Conservation (phyloP, 2,113 vertebrate genomes). For the Aplodontia rufa region DNA sequence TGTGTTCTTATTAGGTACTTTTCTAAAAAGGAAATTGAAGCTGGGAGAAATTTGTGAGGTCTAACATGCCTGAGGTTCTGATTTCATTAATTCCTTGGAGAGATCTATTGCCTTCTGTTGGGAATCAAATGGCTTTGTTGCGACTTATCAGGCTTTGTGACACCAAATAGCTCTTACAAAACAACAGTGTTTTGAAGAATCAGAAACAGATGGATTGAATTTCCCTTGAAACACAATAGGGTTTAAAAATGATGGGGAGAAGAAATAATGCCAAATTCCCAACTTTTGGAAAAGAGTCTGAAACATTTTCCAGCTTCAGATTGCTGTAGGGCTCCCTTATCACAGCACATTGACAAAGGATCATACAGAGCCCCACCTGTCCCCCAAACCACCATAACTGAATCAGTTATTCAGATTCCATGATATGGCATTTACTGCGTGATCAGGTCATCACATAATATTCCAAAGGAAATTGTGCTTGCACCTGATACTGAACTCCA, state of each 20-base stretch:
- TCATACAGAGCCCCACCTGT: background rate
- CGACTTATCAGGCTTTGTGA: slow-evolving; percentile 63
- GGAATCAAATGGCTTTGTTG: slow-evolving; percentile 70
- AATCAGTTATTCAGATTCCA: background rate
- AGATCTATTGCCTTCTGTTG: slow-evolving; percentile 55
- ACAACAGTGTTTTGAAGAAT: slow-evolving; percentile 74
- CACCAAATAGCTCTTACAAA: slow-evolving; percentile 79
- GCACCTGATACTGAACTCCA: background rate
- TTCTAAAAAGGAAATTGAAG: slow-evolving; percentile 38
- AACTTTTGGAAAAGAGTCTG: slow-evolving; percentile 55
- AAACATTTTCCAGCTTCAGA: slow-evolving; percentile 37
- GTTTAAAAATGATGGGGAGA: slow-evolving; percentile 59
- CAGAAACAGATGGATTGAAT: slow-evolving; percentile 79
- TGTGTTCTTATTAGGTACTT: slow-evolving; percentile 1
- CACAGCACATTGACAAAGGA: background rate
- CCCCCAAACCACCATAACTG: background rate
- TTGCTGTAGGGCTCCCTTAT: background rate
- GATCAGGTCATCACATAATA: background rate
- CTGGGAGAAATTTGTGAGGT: slow-evolving; percentile 26
- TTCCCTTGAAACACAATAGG: slow-evolving; percentile 78
- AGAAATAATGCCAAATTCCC: slow-evolving; percentile 49
- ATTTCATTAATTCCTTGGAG: slow-evolving; percentile 63
- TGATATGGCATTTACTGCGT: background rate
- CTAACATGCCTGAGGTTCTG: slow-evolving; percentile 25
- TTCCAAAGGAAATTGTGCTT: background rate